Conservation (phyloP, 2,888 invertebrate genomes). For the Cosmopolites sordidus region DNA sequence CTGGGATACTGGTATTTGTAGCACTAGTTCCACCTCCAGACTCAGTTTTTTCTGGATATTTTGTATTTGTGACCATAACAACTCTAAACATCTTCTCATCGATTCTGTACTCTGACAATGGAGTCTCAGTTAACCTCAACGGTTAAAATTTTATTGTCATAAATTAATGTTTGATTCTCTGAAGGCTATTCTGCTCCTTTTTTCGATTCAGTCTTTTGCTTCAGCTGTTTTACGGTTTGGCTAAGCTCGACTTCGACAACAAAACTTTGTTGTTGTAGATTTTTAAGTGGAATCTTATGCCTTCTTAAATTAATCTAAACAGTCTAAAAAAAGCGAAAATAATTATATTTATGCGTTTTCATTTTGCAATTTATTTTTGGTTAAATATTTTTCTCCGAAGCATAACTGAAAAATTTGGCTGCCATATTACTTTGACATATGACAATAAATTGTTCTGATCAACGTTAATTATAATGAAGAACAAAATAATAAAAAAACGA, state of each 20-base stretch:
- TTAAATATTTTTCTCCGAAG: conserved; percentile 43
- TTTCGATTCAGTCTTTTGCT: conserved; percentile 84
- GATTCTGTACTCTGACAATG: conserved; percentile 83
- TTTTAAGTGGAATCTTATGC: conserved; percentile 80
- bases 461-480: too few relatives aligned
- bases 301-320: conserved; percentile 33
- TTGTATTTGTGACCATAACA: conserved; percentile 87
- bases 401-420: conserved; percentile 46
- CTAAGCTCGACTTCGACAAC: conserved; percentile 81
- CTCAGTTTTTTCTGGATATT: conserved; percentile 46
- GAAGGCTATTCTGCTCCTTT: conserved; percentile 87
- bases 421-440: conserved; percentile 40
- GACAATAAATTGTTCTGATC: too few relatives aligned
- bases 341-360: conserved; percentile 27
- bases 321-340: conserved; percentile 37
- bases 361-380: conserved; percentile 33
- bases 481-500: too few relatives aligned
- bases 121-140: conserved; percentile 87
- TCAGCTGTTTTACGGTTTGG: conserved; percentile 80
- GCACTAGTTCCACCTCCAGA: conserved; percentile 45
- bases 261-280: conserved; percentile 88
- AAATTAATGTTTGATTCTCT: conserved; percentile 88
- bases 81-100: conserved; percentile 97
- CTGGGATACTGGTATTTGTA: conserved; percentile 22
- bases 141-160: conserved; percentile 83